Base-by-base conservation (phyloP, 1,140 invertebrate genomes). In the Euschistus heros region DNA sequence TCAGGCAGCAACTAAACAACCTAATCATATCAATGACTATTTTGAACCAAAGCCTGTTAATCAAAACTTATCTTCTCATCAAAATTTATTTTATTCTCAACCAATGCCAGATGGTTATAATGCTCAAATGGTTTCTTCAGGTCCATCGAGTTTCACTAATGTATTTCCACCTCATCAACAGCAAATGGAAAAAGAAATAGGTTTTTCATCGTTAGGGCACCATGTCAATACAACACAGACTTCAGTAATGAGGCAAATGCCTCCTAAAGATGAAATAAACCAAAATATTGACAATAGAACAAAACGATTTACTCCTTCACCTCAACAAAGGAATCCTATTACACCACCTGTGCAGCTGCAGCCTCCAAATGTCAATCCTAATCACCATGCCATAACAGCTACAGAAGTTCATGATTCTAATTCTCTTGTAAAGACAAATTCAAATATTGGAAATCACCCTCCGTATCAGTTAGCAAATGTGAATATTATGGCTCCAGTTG, bases 31-130 rank as follows among this genome's bases (percentile, higher is more conserved):
- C 8, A 37, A 37, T 37, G 33, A 37, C 33, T 37, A 37, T 37
- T 37, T 37, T 37, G 33, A 37, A 13, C 33, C 33, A 13, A 37
- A 37, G 8, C 33, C 33, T 10, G 33, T 37, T 10, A 37, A 37
- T 37, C 33, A 37, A 13, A 37, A 37, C 8, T 6, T 37, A 37
- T 13, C 33, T 13, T 1, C 33, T 37, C 33, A 37, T 2, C 33
- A 6, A 13, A 37, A 37, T 37, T 13, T 37, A 10, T 37, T 37
- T 57, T 24, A 57, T 57, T 57, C 54, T 57, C 54, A 57, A 57
- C 47, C 2, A 20, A 20, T 50, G n/a, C n/a, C 47, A 20, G 47
- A 50, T 50, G 47, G n/a, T 50, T 50, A 20, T 20, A 50, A 22
- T 50, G 6, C n/a, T 50, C 47, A 50, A n/a, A 50, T 20, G 5